phyloP scores from a whole-genome alignment of 2,888 invertebrate species.

The Carcina quercana region DNA sequence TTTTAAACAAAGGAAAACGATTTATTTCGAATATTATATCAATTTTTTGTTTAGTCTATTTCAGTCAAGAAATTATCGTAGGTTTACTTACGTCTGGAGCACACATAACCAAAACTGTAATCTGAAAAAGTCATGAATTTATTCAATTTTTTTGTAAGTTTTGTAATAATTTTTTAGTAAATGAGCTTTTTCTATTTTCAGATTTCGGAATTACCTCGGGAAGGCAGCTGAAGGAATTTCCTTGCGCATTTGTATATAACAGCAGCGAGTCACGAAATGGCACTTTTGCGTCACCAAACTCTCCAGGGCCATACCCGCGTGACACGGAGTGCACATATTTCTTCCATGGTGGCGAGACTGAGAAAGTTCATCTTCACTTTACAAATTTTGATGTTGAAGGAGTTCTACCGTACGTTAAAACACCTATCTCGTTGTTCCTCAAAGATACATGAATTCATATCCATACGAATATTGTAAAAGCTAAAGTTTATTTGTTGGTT shows the following conservation, averaged over 20 bases:
- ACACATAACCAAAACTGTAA: no score
- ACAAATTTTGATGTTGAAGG: conserved; percentile 96
- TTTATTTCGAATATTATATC: no score
- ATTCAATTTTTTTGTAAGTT: no score
- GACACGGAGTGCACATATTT: conserved; percentile 94
- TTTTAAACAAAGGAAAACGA: no score
- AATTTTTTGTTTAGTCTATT: no score
- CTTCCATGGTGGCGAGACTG: conserved; percentile 86
- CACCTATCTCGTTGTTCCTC: no score
- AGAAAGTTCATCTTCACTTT: conserved; percentile 89
- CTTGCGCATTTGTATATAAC: conserved; percentile 92
- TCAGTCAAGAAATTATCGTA: not conserved
- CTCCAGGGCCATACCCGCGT: conserved; percentile 91
- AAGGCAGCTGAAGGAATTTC: conserved; percentile 81
- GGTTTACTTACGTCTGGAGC: not conserved
- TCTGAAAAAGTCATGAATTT: no score
- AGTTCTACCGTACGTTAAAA: conserved; percentile 92
- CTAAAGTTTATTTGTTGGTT: no score
- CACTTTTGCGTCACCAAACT: conserved; percentile 91
- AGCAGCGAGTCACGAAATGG: conserved; percentile 87
- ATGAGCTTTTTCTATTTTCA: conserved; percentile 49
- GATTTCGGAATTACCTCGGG: conserved; percentile 93
- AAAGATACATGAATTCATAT: no score
- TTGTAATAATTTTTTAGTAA: no score
- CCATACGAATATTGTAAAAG: no score